Percentiles rank a stretch among this genome's conserved stretches.
phyloP scores from a whole-genome alignment of 2,888 invertebrate genomes.

The Acanthosoma haemorrhoidale region DNA sequence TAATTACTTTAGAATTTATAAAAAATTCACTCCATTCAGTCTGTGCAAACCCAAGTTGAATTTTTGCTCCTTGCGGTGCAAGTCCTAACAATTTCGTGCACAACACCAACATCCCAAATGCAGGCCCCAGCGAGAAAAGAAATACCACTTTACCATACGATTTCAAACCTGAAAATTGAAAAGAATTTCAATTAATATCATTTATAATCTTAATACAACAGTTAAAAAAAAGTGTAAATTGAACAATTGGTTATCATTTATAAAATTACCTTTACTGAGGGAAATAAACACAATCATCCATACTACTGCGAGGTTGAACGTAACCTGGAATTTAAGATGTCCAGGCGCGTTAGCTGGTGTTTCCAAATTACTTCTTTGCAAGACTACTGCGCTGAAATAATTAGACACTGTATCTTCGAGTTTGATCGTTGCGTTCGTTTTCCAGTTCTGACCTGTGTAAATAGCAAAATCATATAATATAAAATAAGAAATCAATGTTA shows the following conservation, averaged over 20 bases:
- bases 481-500: too few species aligned
- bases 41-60: constrained; percentile 68
- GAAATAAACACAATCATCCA: constrained; percentile 87
- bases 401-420: constrained; percentile 73
- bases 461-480: too few species aligned
- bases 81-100: constrained; percentile 70
- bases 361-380: constrained; percentile 56
- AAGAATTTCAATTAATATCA: not conserved
- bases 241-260: not conserved
- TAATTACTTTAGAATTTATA: constrained; percentile 64
- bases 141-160: constrained; percentile 80
- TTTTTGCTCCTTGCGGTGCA: constrained; percentile 50
- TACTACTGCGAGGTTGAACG: constrained; percentile 81
- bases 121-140: constrained; percentile 70
- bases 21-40: constrained; percentile 82
- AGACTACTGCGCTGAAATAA: constrained; percentile 78
- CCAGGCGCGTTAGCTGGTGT: constrained; percentile 49
- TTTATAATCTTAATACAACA: not conserved
- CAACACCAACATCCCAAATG: constrained; percentile 66
- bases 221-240: not conserved
- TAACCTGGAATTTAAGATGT: constrained; percentile 76
- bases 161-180: constrained; percentile 59
- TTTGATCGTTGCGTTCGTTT: constrained; percentile 48
- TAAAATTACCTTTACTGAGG: constrained; percentile 64
- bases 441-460: constrained; percentile 31